phyloP scores from a whole-genome alignment of 2,888 invertebrate species.

The Aleiodes testaceus region DNA sequence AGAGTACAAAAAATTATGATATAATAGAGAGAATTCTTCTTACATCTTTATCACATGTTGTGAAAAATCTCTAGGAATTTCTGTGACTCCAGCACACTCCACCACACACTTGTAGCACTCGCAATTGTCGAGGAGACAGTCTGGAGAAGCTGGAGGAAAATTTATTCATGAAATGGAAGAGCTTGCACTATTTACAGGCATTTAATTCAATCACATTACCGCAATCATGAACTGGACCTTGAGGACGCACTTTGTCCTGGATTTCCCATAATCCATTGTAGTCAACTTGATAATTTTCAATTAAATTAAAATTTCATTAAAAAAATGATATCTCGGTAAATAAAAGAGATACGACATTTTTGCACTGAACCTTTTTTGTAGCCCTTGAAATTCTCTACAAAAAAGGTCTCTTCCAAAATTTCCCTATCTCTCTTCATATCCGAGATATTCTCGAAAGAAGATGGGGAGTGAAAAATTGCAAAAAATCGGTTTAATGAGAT shows the following conservation, averaged over 20 bases:
- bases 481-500: too few relatives aligned
- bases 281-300: constrained; percentile 60
- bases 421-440: too few relatives aligned
- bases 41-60: constrained; percentile 64
- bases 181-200: background rate
- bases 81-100: constrained; percentile 57
- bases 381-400: too few relatives aligned
- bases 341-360: too few relatives aligned
- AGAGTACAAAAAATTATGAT: constrained; percentile 17
- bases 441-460: too few relatives aligned
- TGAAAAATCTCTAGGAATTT: constrained; percentile 64
- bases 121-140: constrained; percentile 56
- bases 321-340: too few relatives aligned
- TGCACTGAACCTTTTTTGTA: too few relatives aligned
- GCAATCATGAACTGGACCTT: constrained; percentile 51
- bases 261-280: constrained; percentile 61
- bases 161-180: constrained; percentile 26
- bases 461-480: background rate
- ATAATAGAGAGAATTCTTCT: constrained; percentile 42
- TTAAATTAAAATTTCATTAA: constrained; percentile 22
- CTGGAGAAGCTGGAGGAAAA: constrained; percentile 53
- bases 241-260: constrained; percentile 45
- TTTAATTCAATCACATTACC: constrained; percentile 46
- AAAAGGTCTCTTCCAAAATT: too few relatives aligned
- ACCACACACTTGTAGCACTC: constrained; percentile 54